Conservation (phyloP, 2,888 invertebrate species). For the Poecilobothrus nobilitatus region DNA sequence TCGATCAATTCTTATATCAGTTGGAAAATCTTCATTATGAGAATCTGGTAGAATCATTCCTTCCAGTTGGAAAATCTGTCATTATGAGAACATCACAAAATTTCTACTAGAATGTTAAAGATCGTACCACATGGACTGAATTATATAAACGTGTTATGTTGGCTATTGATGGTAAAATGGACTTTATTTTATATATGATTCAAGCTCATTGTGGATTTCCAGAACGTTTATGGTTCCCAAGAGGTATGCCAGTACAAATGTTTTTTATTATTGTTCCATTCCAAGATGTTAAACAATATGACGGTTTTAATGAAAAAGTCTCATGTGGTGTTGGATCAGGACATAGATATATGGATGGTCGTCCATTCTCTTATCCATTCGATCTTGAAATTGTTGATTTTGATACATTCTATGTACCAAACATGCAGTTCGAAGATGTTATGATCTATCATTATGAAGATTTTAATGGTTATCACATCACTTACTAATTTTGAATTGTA, state of each 20-base stretch:
- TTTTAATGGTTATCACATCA: neutral
- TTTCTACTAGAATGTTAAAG: conserved; percentile 47
- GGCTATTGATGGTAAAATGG: conserved; percentile 44
- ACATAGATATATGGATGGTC: conserved; percentile 48
- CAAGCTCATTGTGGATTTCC: conserved; percentile 53
- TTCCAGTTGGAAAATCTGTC: conserved; percentile 44
- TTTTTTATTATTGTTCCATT: conserved; percentile 52
- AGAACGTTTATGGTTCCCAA: conserved; percentile 56
- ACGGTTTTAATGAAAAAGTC: conserved; percentile 44
- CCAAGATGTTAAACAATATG: conserved; percentile 39
- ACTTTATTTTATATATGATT: conserved; percentile 42
- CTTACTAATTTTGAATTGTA: neutral
- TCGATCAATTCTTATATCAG: conserved; percentile 55
- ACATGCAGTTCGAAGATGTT: conserved; percentile 54
- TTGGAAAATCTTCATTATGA: conserved; percentile 46
- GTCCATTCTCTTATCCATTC: conserved; percentile 62
- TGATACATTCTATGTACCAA: conserved; percentile 49
- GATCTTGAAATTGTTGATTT: conserved; percentile 55
- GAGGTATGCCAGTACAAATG: conserved; percentile 56
- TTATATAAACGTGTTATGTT: conserved; percentile 45
- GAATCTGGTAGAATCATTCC: too few species aligned
- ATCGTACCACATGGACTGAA: conserved; percentile 46
- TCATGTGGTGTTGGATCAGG: conserved; percentile 48
- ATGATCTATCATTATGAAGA: conserved; percentile 24
- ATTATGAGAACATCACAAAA: conserved; percentile 34